phyloP scores from a whole-genome alignment of 2,113 vertebrate genomes.

The Corydoras maculifer region DNA sequence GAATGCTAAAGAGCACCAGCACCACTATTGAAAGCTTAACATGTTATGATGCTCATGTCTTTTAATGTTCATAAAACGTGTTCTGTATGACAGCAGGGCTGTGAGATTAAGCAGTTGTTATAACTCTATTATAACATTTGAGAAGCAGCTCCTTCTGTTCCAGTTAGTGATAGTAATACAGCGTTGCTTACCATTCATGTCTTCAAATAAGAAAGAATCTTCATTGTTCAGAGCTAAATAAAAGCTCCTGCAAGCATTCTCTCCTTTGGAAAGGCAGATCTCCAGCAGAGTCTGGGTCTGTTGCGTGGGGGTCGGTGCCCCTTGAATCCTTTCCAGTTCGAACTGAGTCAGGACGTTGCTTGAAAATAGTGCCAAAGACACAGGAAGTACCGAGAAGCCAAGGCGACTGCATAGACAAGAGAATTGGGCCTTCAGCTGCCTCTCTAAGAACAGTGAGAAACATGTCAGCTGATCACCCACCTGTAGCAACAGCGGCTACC shows the following conservation, averaged over 20 bases:
- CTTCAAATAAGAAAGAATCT: conserved; percentile 45
- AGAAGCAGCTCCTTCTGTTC: too few relatives aligned
- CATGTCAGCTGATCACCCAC: neutral
- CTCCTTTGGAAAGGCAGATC: conserved; percentile 51
- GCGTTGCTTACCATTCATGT: conserved; percentile 36
- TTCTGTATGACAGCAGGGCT: too few relatives aligned
- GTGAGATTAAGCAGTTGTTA: too few relatives aligned
- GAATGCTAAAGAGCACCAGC: too few relatives aligned
- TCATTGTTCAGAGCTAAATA: conserved; percentile 44
- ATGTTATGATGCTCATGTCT: too few relatives aligned
- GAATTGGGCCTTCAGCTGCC: conserved; percentile 39
- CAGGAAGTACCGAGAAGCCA: conserved; percentile 42
- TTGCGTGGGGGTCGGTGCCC: conserved; percentile 35
- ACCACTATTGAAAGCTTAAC: too few relatives aligned
- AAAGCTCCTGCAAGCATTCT: conserved; percentile 46
- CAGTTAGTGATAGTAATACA: neutral
- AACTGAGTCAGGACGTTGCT: conserved; percentile 45
- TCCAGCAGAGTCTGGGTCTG: conserved; percentile 44
- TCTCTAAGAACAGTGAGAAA: conserved; percentile 35
- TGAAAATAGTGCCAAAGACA: conserved; percentile 50
- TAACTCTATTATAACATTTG: too few relatives aligned
- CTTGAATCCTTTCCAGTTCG: conserved; percentile 50
- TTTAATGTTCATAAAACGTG: too few relatives aligned
- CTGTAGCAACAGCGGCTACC: neutral
- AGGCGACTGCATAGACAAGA: conserved; percentile 45